Base-by-base conservation (phyloP, 2,888 invertebrate species). In the Drosophila putrida region DNA sequence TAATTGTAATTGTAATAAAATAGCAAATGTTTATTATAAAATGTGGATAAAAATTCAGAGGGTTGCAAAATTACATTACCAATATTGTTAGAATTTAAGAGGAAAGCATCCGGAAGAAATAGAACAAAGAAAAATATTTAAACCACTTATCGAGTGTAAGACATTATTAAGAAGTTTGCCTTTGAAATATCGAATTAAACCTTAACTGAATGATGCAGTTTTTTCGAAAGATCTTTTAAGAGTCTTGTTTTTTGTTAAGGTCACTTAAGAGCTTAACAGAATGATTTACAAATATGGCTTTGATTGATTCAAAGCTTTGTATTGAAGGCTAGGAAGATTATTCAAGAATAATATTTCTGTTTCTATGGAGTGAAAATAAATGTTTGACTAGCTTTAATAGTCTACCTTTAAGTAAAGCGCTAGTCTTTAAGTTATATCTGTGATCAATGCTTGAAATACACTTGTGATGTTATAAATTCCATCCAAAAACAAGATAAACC, bases 21-120 rank as follows among this genome's bases (percentile, higher is more conserved):
- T 20, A 20, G 20, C 20, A 20, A 20, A 20, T 20, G 20, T 53
- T 11, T 10, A 43, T 39, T 27, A 20, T 28, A 13, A 57, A n/a
- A 51, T 53, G 20, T 35, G 9, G 0, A 8, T 8, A n/a, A 43
- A 39, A 53, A 1, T 39, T 28, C 8, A 53, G n/a, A 20, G 33
- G n/a, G 11, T 36, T 27, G 2, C 27, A 1, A 50, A 27, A 4
- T 39, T 38, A 20, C 31, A 47, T 75, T 75, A 71, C 75, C 63
- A 51, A 61, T 38, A 35, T 58, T 50, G 20, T 39, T 27, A 2
- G 4, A 15, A 20, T 20, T 20, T n/a, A 8, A n/a, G 31, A 20
- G 75, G 55, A 38, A 67, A 43, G 75, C 75, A 76, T 39, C n/a
- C 54, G 46, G 47, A 55, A 67, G 64, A 75, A 76, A 76, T 6